phyloP scores from a whole-genome alignment of 2,113 vertebrate genomes.

The human (Homo sapiens) region DNA sequence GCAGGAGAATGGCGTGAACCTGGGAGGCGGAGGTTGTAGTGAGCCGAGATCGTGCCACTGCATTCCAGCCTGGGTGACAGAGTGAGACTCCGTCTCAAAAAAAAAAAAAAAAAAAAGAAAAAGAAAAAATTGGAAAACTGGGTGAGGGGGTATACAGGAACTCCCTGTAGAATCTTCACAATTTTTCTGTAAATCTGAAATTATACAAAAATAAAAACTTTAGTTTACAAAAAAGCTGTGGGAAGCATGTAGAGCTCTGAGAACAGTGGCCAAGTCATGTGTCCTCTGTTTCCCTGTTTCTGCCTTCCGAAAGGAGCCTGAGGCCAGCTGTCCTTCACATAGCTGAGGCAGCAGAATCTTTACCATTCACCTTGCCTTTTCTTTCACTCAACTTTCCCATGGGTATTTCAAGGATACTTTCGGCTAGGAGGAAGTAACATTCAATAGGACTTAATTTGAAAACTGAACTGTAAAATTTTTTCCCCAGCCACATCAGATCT shows the following conservation, averaged over 20 bases:
- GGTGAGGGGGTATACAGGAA: not conserved
- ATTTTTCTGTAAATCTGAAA: not conserved
- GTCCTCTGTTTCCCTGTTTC: not conserved
- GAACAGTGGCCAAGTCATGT: not conserved
- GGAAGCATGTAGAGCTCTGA: not conserved
- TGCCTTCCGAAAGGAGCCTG: not conserved
- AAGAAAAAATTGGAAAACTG: not conserved
- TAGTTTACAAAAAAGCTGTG: not conserved
- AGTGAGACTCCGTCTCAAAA: no score
- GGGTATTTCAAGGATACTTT: not conserved
- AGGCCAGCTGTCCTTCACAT: not conserved
- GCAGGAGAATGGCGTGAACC: no score
- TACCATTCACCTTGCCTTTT: not conserved
- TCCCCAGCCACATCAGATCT: not conserved
- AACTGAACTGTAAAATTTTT: not conserved
- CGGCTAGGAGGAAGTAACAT: not conserved
- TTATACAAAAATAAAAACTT: not conserved
- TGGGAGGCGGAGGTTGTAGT: no score
- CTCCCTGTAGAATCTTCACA: not conserved
- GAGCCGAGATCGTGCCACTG: no score
- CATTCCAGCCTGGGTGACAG: no score
- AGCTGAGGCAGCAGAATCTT: not conserved
- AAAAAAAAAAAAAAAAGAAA: no score
- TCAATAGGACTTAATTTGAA: conserved; percentile 16
- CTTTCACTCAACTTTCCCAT: not conserved